phyloP scores from a whole-genome alignment of 2,888 invertebrate genomes.

The Keiferia lycopersicella region DNA sequence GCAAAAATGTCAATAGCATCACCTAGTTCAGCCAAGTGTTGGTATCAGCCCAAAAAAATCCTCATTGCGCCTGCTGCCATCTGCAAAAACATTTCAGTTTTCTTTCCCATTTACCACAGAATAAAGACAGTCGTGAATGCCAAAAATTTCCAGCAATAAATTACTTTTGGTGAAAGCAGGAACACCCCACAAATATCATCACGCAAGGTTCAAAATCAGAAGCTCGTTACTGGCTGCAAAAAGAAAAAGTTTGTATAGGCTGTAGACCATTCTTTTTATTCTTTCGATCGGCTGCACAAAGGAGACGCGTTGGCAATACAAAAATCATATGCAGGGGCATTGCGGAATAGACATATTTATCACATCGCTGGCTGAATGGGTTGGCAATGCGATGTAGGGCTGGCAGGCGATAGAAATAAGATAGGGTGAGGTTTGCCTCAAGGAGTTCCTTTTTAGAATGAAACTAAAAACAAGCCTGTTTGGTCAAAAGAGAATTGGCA shows the following conservation, averaged over 20 bases:
- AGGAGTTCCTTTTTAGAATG: too few species aligned
- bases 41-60: too few species aligned
- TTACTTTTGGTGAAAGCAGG: neutral
- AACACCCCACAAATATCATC: conserved; percentile 11
- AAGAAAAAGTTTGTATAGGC: conserved; percentile 19
- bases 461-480: too few species aligned
- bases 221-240: conserved; percentile 13
- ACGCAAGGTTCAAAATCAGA: conserved; percentile 14
- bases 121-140: too few species aligned
- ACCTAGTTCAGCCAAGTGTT: too few species aligned
- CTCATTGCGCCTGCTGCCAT: too few species aligned
- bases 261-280: conserved; percentile 7
- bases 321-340: conserved; percentile 44
- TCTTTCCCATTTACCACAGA: too few species aligned
- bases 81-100: too few species aligned
- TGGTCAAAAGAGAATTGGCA: too few species aligned
- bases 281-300: conserved; percentile 14
- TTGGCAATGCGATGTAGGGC: conserved; percentile 14
- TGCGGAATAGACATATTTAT: conserved; percentile 54
- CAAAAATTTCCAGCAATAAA: too few species aligned
- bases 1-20: too few species aligned
- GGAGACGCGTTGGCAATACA: conserved; percentile 32
- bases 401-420: neutral
- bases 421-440: too few species aligned
- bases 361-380: conserved; percentile 29